Conservation (phyloP, 2,888 invertebrate genomes). For the Idaea biselata region DNA sequence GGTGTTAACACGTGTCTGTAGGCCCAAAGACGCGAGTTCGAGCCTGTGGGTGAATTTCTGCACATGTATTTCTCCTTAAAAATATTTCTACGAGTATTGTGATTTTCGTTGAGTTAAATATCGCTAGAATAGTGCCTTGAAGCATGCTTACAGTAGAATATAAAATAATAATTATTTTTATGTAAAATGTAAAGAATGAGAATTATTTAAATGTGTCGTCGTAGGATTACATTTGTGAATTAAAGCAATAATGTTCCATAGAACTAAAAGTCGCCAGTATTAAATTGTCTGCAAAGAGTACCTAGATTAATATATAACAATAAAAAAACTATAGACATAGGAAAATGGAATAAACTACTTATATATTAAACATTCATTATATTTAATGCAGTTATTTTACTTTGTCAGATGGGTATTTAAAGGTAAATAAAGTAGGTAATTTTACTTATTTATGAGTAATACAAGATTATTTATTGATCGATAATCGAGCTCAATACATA, state of each 20-base stretch:
- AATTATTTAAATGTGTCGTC: constrained; percentile 32
- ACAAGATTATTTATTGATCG: background rate
- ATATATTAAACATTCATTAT: background rate
- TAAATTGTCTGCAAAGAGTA: constrained; percentile 46
- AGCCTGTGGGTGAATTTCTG: no score
- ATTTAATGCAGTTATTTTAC: background rate
- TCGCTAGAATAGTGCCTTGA: constrained; percentile 80
- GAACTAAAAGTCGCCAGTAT: constrained; percentile 64
- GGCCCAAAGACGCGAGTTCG: no score
- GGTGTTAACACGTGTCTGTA: no score
- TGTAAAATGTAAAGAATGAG: constrained; percentile 56
- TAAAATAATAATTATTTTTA: constrained; percentile 65
- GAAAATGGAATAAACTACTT: constrained; percentile 9
- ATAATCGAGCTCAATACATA: background rate
- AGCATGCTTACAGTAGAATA: constrained; percentile 72
- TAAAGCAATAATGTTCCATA: constrained; percentile 70
- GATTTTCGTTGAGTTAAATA: constrained; percentile 59
- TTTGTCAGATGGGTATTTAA: background rate
- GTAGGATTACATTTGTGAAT: constrained; percentile 42
- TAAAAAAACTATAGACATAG: constrained; percentile 40
- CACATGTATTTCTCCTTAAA: no score
- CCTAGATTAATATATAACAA: constrained; percentile 32
- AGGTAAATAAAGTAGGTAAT: background rate
- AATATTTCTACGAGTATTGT: no score
- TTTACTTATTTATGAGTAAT: background rate